A percentile compares a stretch with the other conserved stretches of the same genome.
phyloP scores from a whole-genome alignment of 2,113 vertebrate species.

The Columbina picui region DNA sequence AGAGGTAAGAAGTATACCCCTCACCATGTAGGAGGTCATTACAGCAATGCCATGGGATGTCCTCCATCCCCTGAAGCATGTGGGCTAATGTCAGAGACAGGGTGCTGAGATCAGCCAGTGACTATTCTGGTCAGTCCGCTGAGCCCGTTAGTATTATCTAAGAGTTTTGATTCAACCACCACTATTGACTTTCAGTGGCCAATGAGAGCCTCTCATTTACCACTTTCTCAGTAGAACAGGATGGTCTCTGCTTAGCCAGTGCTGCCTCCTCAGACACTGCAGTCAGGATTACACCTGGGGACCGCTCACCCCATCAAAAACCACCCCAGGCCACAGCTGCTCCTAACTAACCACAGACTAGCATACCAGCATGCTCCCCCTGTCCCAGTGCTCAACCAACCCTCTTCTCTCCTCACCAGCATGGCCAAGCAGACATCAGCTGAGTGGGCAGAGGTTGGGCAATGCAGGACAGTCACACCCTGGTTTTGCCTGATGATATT shows the following conservation, averaged over 20 bases:
- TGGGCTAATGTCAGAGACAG: not conserved
- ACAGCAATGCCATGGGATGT: not conserved
- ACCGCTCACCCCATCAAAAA: not conserved
- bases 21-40: not conserved
- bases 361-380: not conserved
- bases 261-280: not conserved
- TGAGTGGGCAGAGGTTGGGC: slow-evolving; percentile 2
- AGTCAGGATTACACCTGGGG: not conserved
- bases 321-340: not conserved
- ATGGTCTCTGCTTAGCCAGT: not conserved
- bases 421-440: accelerated
- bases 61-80: not conserved
- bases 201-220: not conserved
- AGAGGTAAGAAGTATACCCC: not conserved
- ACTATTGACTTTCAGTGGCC: not conserved
- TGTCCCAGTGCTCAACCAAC: not conserved
- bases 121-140: not conserved
- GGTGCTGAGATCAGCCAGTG: not conserved
- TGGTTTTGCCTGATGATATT: not conserved
- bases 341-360: not conserved
- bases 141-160: not conserved
- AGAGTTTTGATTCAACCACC: not conserved
- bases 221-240: not conserved
- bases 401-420: not conserved
- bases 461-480: not conserved